Percentiles rank a stretch among this genome's conserved stretches.
phyloP scores from a whole-genome alignment of 2,113 vertebrate genomes.

The Myiozetetes cayanensis region DNA sequence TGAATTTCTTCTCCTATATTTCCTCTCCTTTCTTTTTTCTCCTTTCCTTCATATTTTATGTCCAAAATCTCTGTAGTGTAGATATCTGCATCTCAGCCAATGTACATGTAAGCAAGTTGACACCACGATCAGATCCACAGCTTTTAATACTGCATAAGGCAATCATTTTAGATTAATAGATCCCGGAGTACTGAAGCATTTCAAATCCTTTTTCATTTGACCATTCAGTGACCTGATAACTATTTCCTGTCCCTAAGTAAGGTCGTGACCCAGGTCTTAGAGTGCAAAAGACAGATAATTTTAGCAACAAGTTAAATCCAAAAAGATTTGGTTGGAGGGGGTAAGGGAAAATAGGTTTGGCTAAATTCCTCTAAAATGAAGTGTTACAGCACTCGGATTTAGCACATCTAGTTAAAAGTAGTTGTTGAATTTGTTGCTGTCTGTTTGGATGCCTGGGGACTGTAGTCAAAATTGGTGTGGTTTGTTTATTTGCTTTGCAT shows the following conservation, averaged over 20 bases:
- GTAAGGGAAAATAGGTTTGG: constrained; percentile 29
- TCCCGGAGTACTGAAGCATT: constrained; percentile 76
- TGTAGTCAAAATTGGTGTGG: not conserved
- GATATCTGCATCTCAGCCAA: not conserved
- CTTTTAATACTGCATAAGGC: constrained; percentile 64
- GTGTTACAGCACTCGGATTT: constrained; percentile 26
- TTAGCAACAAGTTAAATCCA: constrained; percentile 85
- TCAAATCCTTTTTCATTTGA: constrained; percentile 85
- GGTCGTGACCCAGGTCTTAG: constrained; percentile 87
- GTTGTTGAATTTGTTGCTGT: constrained; percentile 36
- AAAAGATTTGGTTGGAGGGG: constrained; percentile 64
- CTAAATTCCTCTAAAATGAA: constrained; percentile 59
- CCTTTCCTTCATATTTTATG: not conserved
- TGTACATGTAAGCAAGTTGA: not conserved
- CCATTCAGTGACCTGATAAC: constrained; percentile 88
- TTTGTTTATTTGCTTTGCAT: constrained; percentile 22
- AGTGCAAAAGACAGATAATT: constrained; percentile 87
- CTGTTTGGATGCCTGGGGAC: not conserved
- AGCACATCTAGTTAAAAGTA: constrained; percentile 39
- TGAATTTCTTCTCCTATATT: too few relatives aligned
- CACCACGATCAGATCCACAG: not conserved
- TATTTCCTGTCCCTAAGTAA: constrained; percentile 87
- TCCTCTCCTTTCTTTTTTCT: not conserved
- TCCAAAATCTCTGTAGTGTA: not conserved
- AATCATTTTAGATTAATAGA: constrained; percentile 72